Conservation (phyloP, 2,888 invertebrate genomes). For the Erebia aethiops region DNA sequence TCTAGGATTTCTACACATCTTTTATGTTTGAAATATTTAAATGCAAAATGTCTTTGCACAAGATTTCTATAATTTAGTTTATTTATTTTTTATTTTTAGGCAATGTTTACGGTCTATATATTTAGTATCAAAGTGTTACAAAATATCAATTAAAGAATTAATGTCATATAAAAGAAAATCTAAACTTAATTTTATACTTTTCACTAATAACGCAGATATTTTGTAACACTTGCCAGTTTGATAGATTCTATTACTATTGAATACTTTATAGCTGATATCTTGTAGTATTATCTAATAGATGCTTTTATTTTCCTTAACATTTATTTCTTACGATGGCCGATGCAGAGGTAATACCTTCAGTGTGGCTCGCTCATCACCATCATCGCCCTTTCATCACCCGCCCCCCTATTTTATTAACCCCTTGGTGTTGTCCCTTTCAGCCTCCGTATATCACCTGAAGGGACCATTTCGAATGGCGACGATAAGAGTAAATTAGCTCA, state of each 20-base stretch:
- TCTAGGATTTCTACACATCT: neutral
- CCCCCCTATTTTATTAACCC: constrained; percentile 71
- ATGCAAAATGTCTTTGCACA: neutral
- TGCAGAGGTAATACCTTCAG: constrained; percentile 73
- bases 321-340: constrained; percentile 71
- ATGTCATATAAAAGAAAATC: neutral
- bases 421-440: constrained; percentile 82
- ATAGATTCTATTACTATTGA: neutral
- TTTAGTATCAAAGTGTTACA: constrained; percentile 9
- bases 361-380: constrained; percentile 60
- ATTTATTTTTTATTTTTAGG: too few species aligned
- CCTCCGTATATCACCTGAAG: constrained; percentile 83
- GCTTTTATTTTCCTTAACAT: constrained; percentile 25
- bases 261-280: constrained; percentile 5
- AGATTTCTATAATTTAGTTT: neutral
- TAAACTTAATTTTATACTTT: neutral
- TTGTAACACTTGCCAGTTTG: constrained; percentile 13
- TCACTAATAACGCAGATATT: neutral
- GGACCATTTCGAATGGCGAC: constrained; percentile 84
- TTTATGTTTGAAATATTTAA: neutral
- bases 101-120: neutral
- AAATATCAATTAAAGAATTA: neutral
- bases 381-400: constrained; percentile 55
- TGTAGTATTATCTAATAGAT: constrained; percentile 44
- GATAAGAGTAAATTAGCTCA: constrained; percentile 87